Base-by-base conservation (phyloP, 2,113 vertebrate species). In the Periophthalmus modestus region DNA sequence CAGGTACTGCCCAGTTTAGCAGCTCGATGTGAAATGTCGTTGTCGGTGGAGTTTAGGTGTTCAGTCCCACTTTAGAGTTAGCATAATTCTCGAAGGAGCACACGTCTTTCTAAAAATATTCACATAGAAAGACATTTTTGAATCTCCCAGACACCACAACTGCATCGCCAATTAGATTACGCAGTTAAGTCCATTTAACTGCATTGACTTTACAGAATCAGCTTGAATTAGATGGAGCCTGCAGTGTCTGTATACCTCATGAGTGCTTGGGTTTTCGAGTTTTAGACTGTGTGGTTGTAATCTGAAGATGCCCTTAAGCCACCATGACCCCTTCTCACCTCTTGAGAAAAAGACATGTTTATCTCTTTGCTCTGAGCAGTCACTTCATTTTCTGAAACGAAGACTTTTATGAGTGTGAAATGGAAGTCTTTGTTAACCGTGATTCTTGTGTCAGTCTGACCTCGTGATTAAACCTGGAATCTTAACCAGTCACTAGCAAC, bases 271-370 rank as follows among this genome's bases (percentile, higher is more conserved):
- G 68, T 43, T 9, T 43, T 19, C 34, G 63, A 21, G 54, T 78
- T 72, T 76, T 9, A 78, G 66, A 71, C 47, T 28, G 63, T 77
- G 67, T 69, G 54, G 48, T 57, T 71, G 76, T 67, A 70, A 66
- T 81, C 23, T 69, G 54, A 81, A 80, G 73, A 79, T 75, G 66
- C 74, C 75, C 77, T 12, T 15, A 72, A 77, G 82, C 69, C 74
- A 16, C 55, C 4, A 43, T 61, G 19, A 68, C 79, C 73, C 68
- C 74, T 61, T 81, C 74, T 77, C 83, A 84, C 83, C 83, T 79
- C 69, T 68, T 47, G 24, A 67, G 54, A 77, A 80, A 66, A 59
- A 14, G 57, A 70, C 57, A 52, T 71, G 58, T 70, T 54, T 46
- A 72, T 78, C 59, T n/a, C 59, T 65, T 52, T 5, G 9, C 69